Evolutionary conservation across 1,140 invertebrate species (phyloP).

Genomic region (Epicauta chinensis): DNA sequence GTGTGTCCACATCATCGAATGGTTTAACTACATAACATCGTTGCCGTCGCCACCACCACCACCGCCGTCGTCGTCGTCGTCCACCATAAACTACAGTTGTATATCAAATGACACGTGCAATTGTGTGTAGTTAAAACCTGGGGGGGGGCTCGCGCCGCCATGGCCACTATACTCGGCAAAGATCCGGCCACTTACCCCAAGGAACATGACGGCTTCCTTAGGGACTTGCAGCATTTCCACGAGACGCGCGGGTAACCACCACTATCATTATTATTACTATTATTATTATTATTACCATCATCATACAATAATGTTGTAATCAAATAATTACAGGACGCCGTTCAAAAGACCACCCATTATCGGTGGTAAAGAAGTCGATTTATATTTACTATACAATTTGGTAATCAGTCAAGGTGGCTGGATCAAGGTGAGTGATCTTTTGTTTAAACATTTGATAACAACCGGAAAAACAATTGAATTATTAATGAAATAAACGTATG

Average conservation of each 20-base stretch:
- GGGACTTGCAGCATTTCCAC: slow-evolving; percentile 67
- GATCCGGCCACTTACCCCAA: slow-evolving; percentile 62
- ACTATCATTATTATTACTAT: no score
- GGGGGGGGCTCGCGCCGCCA: slow-evolving; percentile 31
- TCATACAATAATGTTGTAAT: background rate
- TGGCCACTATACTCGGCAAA: slow-evolving; percentile 66
- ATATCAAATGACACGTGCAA: slow-evolving; percentile 34
- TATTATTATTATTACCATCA: background rate
- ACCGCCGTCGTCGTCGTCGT: slow-evolving; percentile 23
- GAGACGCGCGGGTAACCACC: slow-evolving; percentile 62
- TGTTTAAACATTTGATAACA: background rate
- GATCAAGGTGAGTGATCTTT: slow-evolving; percentile 67
- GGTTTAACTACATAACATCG: slow-evolving; percentile 14
- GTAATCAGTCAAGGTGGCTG: slow-evolving; percentile 89
- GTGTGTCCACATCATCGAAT: no score
- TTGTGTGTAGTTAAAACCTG: slow-evolving; percentile 1
- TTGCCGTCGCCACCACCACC: slow-evolving; percentile 23
- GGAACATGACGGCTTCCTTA: slow-evolving; percentile 63
- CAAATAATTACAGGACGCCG: slow-evolving; percentile 58
- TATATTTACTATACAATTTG: slow-evolving; percentile 82
- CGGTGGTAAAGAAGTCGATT: slow-evolving; percentile 82
- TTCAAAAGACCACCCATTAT: slow-evolving; percentile 72
- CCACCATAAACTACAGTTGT: slow-evolving; percentile 27
- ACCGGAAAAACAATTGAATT: background rate
- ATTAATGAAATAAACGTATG: background rate